Percentiles rank a stretch among this genome's conserved stretches.
Conservation (phyloP, 2,888 invertebrate species). For the Cataglyphis albicans region DNA sequence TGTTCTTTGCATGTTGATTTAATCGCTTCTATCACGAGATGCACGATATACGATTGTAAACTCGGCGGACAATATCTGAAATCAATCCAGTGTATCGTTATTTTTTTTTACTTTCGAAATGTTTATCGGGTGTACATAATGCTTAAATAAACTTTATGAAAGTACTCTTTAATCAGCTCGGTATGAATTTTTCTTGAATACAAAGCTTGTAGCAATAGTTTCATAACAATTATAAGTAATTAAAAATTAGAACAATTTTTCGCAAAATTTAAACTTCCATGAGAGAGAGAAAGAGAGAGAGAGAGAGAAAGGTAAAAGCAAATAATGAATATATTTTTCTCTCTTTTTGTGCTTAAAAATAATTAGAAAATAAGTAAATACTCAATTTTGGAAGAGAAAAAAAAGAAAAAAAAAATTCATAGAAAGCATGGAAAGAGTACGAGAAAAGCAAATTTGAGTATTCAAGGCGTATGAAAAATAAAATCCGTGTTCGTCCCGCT, state of each 20-base stretch:
- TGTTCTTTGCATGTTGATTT: constrained; percentile 89
- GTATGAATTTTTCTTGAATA: neutral
- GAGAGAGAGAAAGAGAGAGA: neutral
- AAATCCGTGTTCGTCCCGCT: neutral
- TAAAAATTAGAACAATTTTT: neutral
- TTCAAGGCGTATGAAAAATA: neutral
- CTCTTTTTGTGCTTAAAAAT: neutral
- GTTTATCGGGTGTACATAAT: neutral
- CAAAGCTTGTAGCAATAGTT: neutral
- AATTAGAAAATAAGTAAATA: neutral
- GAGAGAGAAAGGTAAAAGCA: neutral
- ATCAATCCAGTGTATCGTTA: constrained; percentile 66
- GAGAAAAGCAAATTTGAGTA: neutral
- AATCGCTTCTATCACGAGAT: constrained; percentile 90
- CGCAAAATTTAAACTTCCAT: neutral
- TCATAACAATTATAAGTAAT: neutral
- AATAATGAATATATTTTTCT: neutral
- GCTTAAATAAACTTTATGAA: neutral
- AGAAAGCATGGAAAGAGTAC: neutral
- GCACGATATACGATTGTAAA: constrained; percentile 89
- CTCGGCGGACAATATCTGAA: constrained; percentile 91
- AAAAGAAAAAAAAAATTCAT: neutral
- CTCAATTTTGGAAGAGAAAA: neutral
- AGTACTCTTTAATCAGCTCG: neutral
- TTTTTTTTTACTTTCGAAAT: neutral